Evolutionary conservation across 2,888 invertebrate species (phyloP).

Genomic region (Pharmacophagus antenor): DNA sequence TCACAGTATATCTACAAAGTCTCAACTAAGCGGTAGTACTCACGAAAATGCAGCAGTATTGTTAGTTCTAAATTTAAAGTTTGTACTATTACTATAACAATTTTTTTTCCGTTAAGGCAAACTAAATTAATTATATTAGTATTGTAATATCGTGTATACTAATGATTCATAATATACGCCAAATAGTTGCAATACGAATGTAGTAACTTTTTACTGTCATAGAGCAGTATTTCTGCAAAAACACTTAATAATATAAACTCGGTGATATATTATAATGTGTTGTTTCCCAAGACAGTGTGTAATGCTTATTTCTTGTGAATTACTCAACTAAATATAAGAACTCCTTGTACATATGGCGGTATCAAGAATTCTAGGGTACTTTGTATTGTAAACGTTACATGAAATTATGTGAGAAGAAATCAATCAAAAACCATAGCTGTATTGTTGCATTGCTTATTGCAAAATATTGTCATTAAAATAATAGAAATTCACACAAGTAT

Average conservation of each 20-base stretch:
- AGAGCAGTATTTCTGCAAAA: slow-evolving; percentile 22
- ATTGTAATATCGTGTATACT: background rate
- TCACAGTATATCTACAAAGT: slow-evolving; percentile 27
- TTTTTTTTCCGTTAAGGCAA: background rate
- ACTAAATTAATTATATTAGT: background rate
- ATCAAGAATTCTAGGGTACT: slow-evolving; percentile 9
- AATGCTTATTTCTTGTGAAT: slow-evolving; percentile 27
- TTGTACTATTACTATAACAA: background rate
- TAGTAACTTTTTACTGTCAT: slow-evolving; percentile 26
- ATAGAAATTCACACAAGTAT: background rate
- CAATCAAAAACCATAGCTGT: slow-evolving; percentile 2
- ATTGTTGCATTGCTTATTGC: background rate
- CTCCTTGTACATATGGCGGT: slow-evolving; percentile 3
- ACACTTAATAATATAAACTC: slow-evolving; percentile 24
- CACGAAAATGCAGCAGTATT: slow-evolving; percentile 11
- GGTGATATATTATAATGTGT: slow-evolving; percentile 27
- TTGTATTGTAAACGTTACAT: slow-evolving; percentile 22
- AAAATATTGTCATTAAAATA: background rate
- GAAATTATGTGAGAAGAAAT: slow-evolving; percentile 17
- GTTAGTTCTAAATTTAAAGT: slow-evolving; percentile 6
- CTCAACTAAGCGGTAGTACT: slow-evolving; percentile 19
- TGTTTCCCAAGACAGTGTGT: slow-evolving; percentile 27
- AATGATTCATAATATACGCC: slow-evolving; percentile 21
- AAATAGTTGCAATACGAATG: slow-evolving; percentile 20
- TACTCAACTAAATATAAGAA: slow-evolving; percentile 25